Conservation (phyloP, 2,888 invertebrate species). For the Andrena trimmerana region DNA sequence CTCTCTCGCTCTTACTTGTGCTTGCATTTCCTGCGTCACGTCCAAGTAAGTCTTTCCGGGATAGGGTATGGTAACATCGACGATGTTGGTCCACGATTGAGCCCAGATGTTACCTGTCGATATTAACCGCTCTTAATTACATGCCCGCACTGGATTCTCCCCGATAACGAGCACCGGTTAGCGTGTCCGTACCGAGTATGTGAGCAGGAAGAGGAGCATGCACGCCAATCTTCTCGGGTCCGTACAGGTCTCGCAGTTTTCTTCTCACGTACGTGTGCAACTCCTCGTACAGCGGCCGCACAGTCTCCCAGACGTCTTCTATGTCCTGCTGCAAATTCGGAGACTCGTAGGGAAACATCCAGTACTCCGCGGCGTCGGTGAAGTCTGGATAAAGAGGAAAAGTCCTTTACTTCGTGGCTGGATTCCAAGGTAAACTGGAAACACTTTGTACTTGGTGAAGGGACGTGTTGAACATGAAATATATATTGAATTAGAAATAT, state of each 20-base stretch:
- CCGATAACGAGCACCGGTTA: background rate
- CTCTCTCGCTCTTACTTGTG: conserved; percentile 86
- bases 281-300: conserved; percentile 94
- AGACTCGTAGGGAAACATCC: conserved; percentile 95
- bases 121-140: background rate
- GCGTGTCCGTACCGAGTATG: conserved; percentile 87
- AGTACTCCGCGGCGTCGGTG: conserved; percentile 94
- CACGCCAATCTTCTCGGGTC: conserved; percentile 92
- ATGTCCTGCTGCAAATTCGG: conserved; percentile 91
- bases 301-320: conserved; percentile 93
- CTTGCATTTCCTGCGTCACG: conserved; percentile 93
- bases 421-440: too few relatives aligned
- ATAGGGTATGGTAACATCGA: conserved; percentile 93
- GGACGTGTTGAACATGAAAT: too few relatives aligned
- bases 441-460: too few relatives aligned
- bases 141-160: background rate
- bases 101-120: conserved; percentile 93
- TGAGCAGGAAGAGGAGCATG: conserved; percentile 95
- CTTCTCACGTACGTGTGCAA: conserved; percentile 96
- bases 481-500: too few relatives aligned
- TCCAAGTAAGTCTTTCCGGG: conserved; percentile 94
- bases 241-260: conserved; percentile 93
- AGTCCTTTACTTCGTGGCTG: background rate
- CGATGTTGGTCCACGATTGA: conserved; percentile 94
- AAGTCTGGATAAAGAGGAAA: conserved; percentile 88